A percentile compares a stretch with the other conserved stretches of the same genome.
Conservation (phyloP, 2,797 vertebrate species). For the Brachyalestes nurse region DNA sequence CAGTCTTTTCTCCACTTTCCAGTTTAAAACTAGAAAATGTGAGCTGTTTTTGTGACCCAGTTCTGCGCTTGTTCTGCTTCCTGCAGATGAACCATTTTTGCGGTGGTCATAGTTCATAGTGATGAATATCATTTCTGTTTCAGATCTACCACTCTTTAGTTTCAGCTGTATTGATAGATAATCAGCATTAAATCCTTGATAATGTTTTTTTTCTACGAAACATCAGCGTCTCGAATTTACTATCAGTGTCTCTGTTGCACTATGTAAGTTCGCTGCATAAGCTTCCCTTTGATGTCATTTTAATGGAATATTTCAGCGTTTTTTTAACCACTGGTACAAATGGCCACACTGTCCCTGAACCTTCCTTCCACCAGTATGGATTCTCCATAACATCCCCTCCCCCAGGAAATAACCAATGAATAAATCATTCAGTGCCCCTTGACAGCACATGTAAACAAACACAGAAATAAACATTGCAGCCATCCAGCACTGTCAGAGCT, state of each 20-base stretch:
- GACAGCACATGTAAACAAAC: not conserved
- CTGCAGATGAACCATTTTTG: not conserved
- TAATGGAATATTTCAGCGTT: no score
- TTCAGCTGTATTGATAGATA: not conserved
- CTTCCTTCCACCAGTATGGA: not conserved
- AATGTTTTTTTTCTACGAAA: no score
- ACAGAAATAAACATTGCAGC: not conserved
- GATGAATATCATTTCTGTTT: no score
- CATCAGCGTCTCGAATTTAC: no score
- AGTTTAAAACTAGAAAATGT: not conserved
- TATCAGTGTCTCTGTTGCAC: no score
- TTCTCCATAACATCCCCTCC: not conserved
- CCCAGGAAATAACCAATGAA: not conserved
- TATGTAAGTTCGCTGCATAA: no score
- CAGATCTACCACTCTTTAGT: no score
- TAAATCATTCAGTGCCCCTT: not conserved
- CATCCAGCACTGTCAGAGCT: not conserved
- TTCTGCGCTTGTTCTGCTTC: slow-evolving; percentile 1
- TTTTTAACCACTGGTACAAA: no score
- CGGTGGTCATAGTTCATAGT: not conserved
- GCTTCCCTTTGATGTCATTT: no score
- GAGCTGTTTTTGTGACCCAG: not conserved
- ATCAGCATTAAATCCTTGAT: no score
- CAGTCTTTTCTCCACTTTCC: slow-evolving; percentile 10
- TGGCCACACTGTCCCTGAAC: no score